Percentiles rank a stretch among this genome's conserved stretches.
Evolutionary conservation across 2,888 invertebrate genomes (phyloP).

Genomic region (Leptogaster cylindrica): DNA sequence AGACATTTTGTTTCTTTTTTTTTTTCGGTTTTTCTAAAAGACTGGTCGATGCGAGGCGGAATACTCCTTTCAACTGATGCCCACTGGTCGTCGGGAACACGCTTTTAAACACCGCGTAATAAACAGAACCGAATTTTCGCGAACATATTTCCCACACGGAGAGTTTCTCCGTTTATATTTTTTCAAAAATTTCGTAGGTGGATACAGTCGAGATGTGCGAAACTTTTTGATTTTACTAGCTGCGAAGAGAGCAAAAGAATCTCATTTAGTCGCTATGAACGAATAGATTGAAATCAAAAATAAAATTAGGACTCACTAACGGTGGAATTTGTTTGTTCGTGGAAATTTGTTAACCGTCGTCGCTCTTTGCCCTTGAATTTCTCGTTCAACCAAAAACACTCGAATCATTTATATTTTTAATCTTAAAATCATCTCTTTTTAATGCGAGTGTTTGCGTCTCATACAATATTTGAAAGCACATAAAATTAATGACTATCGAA

Average conservation of each 20-base stretch:
- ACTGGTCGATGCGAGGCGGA: constrained; percentile 55
- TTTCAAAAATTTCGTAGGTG: constrained; percentile 26
- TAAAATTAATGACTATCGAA: too few relatives aligned
- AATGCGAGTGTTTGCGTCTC: too few relatives aligned
- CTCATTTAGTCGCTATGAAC: not conserved
- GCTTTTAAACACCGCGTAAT: constrained; percentile 56
- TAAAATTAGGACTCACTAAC: constrained; percentile 25
- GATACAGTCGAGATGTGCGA: constrained; percentile 14
- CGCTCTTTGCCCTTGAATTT: constrained; percentile 34
- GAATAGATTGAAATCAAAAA: constrained; percentile 25
- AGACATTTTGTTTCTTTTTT: constrained; percentile 74
- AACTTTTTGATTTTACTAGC: not conserved
- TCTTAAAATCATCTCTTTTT: too few relatives aligned
- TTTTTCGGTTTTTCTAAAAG: constrained; percentile 58
- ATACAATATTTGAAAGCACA: too few relatives aligned
- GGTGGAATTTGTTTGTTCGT: constrained; percentile 35
- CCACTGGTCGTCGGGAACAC: constrained; percentile 53
- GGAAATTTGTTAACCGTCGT: constrained; percentile 21
- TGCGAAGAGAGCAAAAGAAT: constrained; percentile 6
- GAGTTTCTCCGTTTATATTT: constrained; percentile 21
- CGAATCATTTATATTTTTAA: constrained; percentile 35
- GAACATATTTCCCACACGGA: constrained; percentile 18
- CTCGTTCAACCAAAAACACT: not conserved
- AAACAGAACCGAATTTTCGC: constrained; percentile 23
- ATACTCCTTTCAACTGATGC: constrained; percentile 58